phyloP scores from a whole-genome alignment of 1,140 invertebrate genomes.

The Rhynchophorus ferrugineus region DNA sequence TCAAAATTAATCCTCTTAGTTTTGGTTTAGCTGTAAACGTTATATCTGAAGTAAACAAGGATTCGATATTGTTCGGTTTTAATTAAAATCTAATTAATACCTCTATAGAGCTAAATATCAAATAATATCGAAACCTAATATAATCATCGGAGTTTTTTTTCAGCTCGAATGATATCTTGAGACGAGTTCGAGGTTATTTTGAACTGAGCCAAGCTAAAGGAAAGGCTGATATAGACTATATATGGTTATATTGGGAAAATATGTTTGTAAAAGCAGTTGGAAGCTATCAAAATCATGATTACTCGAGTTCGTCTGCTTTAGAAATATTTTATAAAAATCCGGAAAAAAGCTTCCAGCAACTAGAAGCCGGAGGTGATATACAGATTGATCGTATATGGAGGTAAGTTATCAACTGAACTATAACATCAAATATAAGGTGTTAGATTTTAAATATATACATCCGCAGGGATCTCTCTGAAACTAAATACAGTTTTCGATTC shows the following conservation, averaged over 20 bases:
- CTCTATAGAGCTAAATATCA: no score
- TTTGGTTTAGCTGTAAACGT: background rate
- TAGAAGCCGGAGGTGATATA: constrained; percentile 47
- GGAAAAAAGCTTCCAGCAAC: constrained; percentile 40
- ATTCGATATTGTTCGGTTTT: no score
- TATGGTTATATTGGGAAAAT: constrained; percentile 40
- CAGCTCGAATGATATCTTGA: constrained; percentile 4
- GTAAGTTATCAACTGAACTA: no score
- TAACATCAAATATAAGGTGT: no score
- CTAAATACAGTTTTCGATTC: no score
- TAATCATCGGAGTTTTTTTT: constrained; percentile 6
- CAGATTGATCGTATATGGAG: constrained; percentile 47
- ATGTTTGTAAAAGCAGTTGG: constrained; percentile 41
- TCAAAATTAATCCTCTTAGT: background rate
- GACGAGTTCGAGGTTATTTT: constrained; percentile 17
- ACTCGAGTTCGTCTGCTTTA: constrained; percentile 28
- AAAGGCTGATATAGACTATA: constrained; percentile 29
- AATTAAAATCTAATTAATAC: no score
- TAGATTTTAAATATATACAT: no score
- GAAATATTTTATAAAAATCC: constrained; percentile 47
- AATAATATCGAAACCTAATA: no score
- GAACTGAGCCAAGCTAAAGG: constrained; percentile 26
- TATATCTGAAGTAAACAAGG: background rate
- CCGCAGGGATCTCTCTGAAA: no score
- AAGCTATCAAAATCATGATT: constrained; percentile 32